Evolutionary conservation across 2,113 vertebrate species (phyloP).

Genomic region (Xenopus borealis): DNA sequence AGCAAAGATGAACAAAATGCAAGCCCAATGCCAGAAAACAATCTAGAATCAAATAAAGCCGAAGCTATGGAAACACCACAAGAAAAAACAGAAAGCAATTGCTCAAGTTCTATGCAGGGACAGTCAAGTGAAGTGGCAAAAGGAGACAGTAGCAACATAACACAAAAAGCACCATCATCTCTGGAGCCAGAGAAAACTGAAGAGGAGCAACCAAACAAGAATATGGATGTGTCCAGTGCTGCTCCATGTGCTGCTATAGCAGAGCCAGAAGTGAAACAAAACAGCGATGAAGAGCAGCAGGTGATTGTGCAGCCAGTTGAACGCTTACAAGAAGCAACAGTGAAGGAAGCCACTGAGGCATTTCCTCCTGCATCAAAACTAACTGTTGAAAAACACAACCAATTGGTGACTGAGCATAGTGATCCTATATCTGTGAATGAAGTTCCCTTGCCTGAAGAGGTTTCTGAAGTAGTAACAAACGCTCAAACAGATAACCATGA

Average conservation of each 20-base stretch:
- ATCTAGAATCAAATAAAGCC: neutral
- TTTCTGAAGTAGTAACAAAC: conserved; percentile 7
- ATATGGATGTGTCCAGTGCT: neutral
- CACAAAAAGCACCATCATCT: neutral
- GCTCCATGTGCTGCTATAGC: neutral
- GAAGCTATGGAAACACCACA: neutral
- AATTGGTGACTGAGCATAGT: neutral
- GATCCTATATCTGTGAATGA: too few relatives aligned
- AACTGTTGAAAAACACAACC: neutral
- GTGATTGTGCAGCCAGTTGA: neutral
- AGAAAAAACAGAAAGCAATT: neutral
- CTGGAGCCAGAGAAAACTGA: neutral
- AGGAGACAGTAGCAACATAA: neutral
- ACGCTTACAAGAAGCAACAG: neutral
- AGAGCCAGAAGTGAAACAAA: neutral
- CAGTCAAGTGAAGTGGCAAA: neutral
- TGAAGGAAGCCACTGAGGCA: neutral
- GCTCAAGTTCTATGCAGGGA: neutral
- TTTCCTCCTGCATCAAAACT: neutral
- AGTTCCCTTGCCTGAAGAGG: neutral
- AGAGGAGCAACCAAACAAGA: neutral
- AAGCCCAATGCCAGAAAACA: conserved; percentile 25
- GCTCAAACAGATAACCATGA: neutral
- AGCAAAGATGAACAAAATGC: conserved; percentile 33
- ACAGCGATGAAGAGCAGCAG: neutral